Conservation (phyloP, 2,113 vertebrate genomes). For the Echinops telfairi region DNA sequence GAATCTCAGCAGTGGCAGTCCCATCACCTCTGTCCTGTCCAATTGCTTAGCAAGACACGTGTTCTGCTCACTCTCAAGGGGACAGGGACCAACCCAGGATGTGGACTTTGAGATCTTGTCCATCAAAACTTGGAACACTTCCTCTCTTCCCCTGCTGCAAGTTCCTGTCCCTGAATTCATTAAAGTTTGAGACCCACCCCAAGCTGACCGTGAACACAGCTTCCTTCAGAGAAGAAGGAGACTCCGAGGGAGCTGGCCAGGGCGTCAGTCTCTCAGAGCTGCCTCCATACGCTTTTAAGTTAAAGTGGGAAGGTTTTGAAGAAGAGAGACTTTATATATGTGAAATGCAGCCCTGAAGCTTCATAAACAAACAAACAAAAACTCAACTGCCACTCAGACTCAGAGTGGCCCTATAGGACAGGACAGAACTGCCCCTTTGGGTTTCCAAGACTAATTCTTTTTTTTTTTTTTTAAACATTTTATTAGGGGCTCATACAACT, state of each 20-base stretch:
- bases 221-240: neutral
- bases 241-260: neutral
- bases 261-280: too few relatives aligned
- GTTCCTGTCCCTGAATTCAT: neutral
- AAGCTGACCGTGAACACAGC: neutral
- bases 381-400: too few relatives aligned
- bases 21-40: neutral
- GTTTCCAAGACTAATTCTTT: neutral
- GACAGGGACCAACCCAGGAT: neutral
- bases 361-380: neutral
- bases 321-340: neutral
- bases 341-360: too few relatives aligned
- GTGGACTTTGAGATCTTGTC: too few relatives aligned
- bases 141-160: neutral
- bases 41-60: too few relatives aligned
- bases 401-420: too few relatives aligned
- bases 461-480: neutral
- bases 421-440: too few relatives aligned
- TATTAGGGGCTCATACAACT: too few relatives aligned
- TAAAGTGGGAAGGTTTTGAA: too few relatives aligned
- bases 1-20: too few relatives aligned
- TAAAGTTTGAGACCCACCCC: neutral
- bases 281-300: too few relatives aligned
- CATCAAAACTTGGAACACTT: neutral
- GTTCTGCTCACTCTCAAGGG: neutral